These are phyloP conservation scores for Onychostruthus taczanowskii DNA, from an alignment of 2,113 vertebrate genomes.

Conservation along the genomic window DNA sequence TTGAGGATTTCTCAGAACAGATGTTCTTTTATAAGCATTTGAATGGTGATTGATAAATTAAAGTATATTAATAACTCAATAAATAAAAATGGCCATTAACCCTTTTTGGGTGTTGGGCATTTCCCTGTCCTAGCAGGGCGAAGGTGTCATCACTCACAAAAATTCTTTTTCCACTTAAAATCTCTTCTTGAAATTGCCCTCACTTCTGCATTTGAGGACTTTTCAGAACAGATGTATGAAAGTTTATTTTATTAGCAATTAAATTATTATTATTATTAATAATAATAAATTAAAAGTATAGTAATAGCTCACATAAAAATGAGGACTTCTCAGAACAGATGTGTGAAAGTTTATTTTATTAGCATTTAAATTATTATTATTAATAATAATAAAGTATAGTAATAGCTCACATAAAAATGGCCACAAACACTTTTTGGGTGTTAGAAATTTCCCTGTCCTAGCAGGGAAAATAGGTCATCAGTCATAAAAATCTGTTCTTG, in stretches of 20 bases:
- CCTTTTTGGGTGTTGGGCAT: not conserved
- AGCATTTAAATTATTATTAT: not conserved
- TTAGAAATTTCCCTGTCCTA: not conserved
- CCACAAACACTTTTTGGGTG: not conserved
- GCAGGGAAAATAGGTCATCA: not conserved
- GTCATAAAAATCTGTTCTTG: not conserved
- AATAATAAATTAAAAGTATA: not conserved
- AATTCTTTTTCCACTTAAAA: not conserved
- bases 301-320: not conserved
- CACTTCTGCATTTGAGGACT: not conserved
- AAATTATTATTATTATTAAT: not conserved
- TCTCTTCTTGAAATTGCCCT: not conserved
- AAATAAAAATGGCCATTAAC: not conserved
- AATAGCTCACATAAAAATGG: not conserved
- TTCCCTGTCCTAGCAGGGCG: not conserved
- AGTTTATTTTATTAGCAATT: not conserved
- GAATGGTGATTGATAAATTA: not conserved
- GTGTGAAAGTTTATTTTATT: not conserved
- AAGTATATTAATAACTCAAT: not conserved
- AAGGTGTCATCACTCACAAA: not conserved
- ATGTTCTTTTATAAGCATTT: not conserved
- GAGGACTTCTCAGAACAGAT: not conserved
- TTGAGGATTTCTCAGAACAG: not conserved
- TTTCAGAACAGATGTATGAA: not conserved
- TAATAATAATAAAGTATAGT: not conserved